Base-by-base conservation (phyloP, 2,797 vertebrate species). In the Telmatherina bonti region DNA sequence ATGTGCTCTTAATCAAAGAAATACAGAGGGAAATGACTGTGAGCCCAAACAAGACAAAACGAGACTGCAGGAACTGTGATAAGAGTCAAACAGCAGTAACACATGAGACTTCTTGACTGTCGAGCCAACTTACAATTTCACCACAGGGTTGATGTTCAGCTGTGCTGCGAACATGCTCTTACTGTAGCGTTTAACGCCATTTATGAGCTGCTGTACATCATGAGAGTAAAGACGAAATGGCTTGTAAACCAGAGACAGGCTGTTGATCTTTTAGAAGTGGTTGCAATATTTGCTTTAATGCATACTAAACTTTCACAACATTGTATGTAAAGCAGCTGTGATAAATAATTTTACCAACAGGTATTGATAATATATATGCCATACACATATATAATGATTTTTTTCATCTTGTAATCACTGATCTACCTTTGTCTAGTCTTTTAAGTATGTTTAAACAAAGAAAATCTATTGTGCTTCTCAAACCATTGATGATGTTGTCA, bases 1-100 rank as follows among this genome's bases (percentile, higher is more conserved):
- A 92, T 95, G 94, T 89, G 84, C 62, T 77, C 63, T 74, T 93
- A 94, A 94, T 95, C 92, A 93, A 92, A 93, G 86, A 73, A 91
- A 93, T 86, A 93, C 89, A 91, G 87, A 58, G 86, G 90, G 90
- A 92, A 91, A 93, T 90, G 91, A 92, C 81, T 78, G 78, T 58
- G 78, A 89, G 83, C 68, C 47, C 31, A 36, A 83, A 85, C 73
- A 81, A 74, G 76, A 41, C 85, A 77, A 76, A 87, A 67, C 47
- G 63, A 36, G 35, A 79, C 78, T 64, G 70, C 73, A 89, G 85
- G 83, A 88, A 91, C 87, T 83, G 82, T 71, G 88, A 92, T 91
- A 91, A 90, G 85, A 77, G 60, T 86, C 56, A 69, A 87, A 87
- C 60, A 69, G 85, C 81, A 87, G 54, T 51, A 76, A 87, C 81